phyloP scores from a whole-genome alignment of 2,113 vertebrate genomes.

The Monarcha castaneiventris region DNA sequence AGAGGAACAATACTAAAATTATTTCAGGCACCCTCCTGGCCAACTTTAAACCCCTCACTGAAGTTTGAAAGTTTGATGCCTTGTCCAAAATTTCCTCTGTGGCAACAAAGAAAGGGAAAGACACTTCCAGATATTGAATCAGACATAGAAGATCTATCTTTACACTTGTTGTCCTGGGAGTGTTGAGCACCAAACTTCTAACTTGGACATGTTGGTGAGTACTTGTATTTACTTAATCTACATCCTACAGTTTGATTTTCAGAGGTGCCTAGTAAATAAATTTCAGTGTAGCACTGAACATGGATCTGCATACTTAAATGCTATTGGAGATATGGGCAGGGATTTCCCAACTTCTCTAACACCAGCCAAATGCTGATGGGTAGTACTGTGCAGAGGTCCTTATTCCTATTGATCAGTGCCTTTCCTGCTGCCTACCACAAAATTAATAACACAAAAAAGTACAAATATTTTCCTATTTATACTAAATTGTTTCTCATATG shows the following conservation, averaged over 20 bases:
- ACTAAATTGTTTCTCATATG: too few species aligned
- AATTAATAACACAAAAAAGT: not conserved
- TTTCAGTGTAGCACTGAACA: not conserved
- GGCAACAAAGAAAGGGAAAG: not conserved
- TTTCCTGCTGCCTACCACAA: not conserved
- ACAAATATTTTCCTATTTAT: not conserved
- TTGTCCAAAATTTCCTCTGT: not conserved
- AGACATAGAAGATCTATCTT: not conserved
- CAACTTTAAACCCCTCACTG: not conserved
- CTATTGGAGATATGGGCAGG: not conserved
- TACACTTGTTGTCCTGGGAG: not conserved
- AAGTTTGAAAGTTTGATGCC: not conserved
- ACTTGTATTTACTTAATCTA: not conserved
- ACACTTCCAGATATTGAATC: not conserved
- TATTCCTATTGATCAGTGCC: not conserved
- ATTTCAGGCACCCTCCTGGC: not conserved
- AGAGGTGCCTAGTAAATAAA: not conserved
- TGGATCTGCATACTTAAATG: not conserved
- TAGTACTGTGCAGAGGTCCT: not conserved
- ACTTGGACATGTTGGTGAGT: not conserved
- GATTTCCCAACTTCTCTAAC: not conserved
- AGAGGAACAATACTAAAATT: not conserved
- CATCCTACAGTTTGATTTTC: not conserved
- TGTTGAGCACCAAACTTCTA: not conserved
- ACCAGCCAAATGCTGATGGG: not conserved